Base-by-base conservation (phyloP, 2,797 vertebrate species). In the Eulemur mongoz region DNA sequence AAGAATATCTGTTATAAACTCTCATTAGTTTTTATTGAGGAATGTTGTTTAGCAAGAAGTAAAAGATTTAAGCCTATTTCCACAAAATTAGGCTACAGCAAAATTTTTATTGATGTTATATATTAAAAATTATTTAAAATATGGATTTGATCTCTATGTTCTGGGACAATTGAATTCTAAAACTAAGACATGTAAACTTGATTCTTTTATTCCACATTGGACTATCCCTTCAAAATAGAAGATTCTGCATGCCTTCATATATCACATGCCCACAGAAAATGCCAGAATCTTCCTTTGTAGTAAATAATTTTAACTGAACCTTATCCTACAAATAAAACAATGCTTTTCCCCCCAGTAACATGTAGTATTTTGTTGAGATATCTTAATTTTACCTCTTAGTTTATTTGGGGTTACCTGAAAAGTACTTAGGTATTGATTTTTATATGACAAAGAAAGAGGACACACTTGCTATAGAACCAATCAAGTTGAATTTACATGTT, bases 151-250 rank as follows among this genome's bases (percentile, higher is more conserved):
- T 86, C 35, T 84, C 25, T 89, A 5, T 88, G 25, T 80, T 78
- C 30, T 93, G 86, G 69, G 73, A 94, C 85, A 95, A 87, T 38
- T 94, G 78, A 95, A 93, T 94, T 94, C 52, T 88, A 89, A 90
- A 40, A 69, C 38, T 88, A 92, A 88, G 59, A 85, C 40, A 54
- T 54, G 15, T 67, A 85, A 85, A 92, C 32, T 70, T 81, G 32
- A 79, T 79, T 83, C 48, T 75, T 69, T 50, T 54, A n/a, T 54
- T 13, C 18, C 59, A 69, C 45, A 45, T 75, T 80, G 40, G 20
- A 89, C 15, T 78, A 32, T 48, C 35, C 95, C 45, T 90, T 79
- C 20, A 75, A 92, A 93, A 72, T 40, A 78, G 45, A 85, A 79
- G 20, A 86, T 75, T 86, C 50, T 75, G 32, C 40, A 13, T 92